Percentiles rank a stretch among this genome's conserved stretches.
phyloP scores from a whole-genome alignment of 2,113 vertebrate genomes.

The Apteryx owenii region DNA sequence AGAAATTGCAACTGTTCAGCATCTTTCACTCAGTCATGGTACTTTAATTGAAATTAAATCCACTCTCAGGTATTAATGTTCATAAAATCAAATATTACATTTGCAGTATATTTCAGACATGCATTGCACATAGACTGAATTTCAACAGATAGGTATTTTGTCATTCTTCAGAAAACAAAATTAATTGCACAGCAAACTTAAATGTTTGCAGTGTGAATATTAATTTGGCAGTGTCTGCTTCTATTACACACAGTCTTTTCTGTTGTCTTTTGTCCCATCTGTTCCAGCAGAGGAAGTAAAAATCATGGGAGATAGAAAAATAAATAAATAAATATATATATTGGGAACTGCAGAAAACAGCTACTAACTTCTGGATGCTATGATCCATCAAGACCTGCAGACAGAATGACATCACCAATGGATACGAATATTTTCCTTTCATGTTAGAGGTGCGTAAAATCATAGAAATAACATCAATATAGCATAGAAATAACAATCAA shows the following conservation, averaged over 20 bases:
- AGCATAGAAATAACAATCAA: neutral
- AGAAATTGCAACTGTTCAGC: neutral
- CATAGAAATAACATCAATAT: neutral
- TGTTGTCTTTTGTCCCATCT: slow-evolving; percentile 39
- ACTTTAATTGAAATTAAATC: slow-evolving; percentile 6
- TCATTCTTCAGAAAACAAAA: slow-evolving; percentile 1
- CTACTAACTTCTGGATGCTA: neutral
- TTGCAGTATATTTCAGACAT: slow-evolving; percentile 1
- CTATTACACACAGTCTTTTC: neutral
- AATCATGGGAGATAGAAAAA: neutral
- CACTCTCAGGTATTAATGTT: neutral
- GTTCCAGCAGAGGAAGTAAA: slow-evolving; percentile 32
- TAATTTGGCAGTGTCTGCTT: slow-evolving; percentile 3
- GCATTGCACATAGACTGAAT: neutral
- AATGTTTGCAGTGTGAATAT: neutral
- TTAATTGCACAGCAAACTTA: slow-evolving; percentile 13
- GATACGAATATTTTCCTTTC: neutral
- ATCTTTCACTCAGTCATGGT: neutral
- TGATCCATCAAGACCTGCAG: neutral
- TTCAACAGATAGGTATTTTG: neutral
- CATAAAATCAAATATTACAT: neutral
- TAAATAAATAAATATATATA: neutral
- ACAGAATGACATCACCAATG: neutral
- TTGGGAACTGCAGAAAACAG: slow-evolving; percentile 13
- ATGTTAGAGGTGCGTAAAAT: neutral